Conservation (phyloP, 2,888 invertebrate genomes). For the Chloroclysta siterata region DNA sequence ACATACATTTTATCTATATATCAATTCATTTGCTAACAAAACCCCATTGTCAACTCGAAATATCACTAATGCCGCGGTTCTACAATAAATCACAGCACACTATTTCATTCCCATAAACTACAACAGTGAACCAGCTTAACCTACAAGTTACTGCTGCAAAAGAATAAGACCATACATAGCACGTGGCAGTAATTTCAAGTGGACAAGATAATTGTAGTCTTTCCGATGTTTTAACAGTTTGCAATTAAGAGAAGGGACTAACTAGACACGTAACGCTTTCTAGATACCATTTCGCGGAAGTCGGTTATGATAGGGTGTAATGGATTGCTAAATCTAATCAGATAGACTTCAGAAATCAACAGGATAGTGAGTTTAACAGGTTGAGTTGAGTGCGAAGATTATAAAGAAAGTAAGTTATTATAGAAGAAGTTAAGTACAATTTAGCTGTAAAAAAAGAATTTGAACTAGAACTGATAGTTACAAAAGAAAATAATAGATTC, state of each 20-base stretch:
- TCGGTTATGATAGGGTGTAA: constrained; percentile 35
- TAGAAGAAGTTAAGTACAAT: not conserved
- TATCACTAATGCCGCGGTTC: too few relatives aligned
- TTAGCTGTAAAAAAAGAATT: too few relatives aligned
- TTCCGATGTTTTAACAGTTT: constrained; percentile 48
- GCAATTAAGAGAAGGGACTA: constrained; percentile 56
- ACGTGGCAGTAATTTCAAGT: constrained; percentile 49
- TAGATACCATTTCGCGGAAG: constrained; percentile 41
- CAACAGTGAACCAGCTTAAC: constrained; percentile 21
- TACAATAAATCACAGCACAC: too few relatives aligned
- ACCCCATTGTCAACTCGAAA: too few relatives aligned
- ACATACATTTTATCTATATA: too few relatives aligned
- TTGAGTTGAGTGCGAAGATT: not conserved
- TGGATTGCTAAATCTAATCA: constrained; percentile 27
- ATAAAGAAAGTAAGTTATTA: not conserved
- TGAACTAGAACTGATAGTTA: too few relatives aligned
- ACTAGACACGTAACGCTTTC: constrained; percentile 48
- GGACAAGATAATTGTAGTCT: constrained; percentile 62
- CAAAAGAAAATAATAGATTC: too few relatives aligned
- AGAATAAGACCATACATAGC: constrained; percentile 38
- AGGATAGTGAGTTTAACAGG: constrained; percentile 3
- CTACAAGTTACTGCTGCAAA: not conserved
- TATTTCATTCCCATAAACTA: not conserved
- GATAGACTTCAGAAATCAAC: constrained; percentile 19
- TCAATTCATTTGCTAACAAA: too few relatives aligned